A percentile compares a stretch with the other conserved stretches of the same genome.
Evolutionary conservation across 2,113 vertebrate genomes (phyloP).

Genomic region (Serinus canaria): DNA sequence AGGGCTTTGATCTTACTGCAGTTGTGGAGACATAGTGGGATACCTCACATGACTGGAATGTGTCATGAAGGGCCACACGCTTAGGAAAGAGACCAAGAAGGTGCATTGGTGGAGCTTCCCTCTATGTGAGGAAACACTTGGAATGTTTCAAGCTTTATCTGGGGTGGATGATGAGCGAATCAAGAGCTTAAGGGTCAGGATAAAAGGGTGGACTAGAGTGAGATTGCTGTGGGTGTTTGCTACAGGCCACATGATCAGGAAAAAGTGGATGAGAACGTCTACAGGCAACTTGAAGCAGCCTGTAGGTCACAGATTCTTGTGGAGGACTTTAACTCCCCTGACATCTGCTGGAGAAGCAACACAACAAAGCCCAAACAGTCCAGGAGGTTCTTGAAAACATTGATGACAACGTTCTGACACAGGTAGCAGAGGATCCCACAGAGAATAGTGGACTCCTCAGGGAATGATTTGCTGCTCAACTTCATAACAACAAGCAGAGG

Average conservation of each 20-base stretch:
- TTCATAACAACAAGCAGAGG: not conserved
- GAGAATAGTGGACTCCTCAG: not conserved
- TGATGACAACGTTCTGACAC: not conserved
- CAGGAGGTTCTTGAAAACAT: not conserved
- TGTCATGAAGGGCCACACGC: not conserved
- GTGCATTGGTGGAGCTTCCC: not conserved
- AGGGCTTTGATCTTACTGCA: not conserved
- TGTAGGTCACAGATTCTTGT: not conserved
- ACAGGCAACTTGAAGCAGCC: not conserved
- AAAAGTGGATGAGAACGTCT: not conserved
- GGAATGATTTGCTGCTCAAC: not conserved
- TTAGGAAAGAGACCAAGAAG: not conserved
- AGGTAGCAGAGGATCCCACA: not conserved
- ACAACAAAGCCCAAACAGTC: not conserved
- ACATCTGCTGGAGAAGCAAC: not conserved
- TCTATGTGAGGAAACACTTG: not conserved
- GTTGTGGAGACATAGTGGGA: too few relatives aligned
- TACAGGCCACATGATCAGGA: not conserved
- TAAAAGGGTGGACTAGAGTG: not conserved
- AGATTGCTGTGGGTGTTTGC: not conserved
- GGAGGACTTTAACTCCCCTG: not conserved
- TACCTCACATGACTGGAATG: not conserved
- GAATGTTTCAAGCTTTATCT: accelerated
- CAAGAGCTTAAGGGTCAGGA: not conserved
- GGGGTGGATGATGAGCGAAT: not conserved